These are phyloP conservation scores for Pseudomyrmex pallidus DNA, from an alignment of 1,140 invertebrate genomes.

Conservation along the genomic window DNA sequence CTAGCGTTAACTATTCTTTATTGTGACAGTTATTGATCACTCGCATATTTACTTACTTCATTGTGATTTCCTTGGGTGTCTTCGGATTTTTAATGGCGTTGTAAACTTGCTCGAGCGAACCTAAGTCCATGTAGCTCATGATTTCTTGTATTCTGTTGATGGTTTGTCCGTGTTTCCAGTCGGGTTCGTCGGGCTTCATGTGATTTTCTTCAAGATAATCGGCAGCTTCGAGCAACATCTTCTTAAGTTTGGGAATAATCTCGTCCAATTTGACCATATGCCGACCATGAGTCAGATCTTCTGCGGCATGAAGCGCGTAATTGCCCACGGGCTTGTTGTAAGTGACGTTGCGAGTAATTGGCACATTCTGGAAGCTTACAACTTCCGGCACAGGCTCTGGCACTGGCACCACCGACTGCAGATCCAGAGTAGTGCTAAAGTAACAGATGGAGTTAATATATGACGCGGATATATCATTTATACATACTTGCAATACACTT, in stretches of 20 bases:
- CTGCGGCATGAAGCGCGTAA: conserved; percentile 63
- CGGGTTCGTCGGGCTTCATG: conserved; percentile 75
- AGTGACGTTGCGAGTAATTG: conserved; percentile 72
- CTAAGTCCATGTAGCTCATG: conserved; percentile 77
- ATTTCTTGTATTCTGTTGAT: conserved; percentile 78
- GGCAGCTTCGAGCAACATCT: conserved; percentile 77
- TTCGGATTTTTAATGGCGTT: conserved; percentile 67
- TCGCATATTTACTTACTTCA: conserved; percentile 55
- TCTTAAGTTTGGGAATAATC: conserved; percentile 74
- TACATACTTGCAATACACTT: too few relatives aligned
- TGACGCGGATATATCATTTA: not conserved
- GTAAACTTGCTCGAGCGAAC: conserved; percentile 75
- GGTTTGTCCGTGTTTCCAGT: conserved; percentile 78
- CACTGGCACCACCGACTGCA: conserved; percentile 67
- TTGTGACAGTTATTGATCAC: not conserved
- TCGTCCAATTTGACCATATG: conserved; percentile 73
- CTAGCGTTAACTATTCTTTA: not conserved
- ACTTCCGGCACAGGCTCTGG: conserved; percentile 47
- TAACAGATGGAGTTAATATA: conserved; percentile 23
- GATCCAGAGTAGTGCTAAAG: conserved; percentile 80
- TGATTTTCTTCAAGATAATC: conserved; percentile 81
- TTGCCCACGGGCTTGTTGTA: conserved; percentile 69
- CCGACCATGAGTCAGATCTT: conserved; percentile 79
- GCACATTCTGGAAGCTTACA: conserved; percentile 60
- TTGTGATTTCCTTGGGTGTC: conserved; percentile 52